A percentile compares a stretch with the other conserved stretches of the same genome.
Conservation (phyloP, 2,113 vertebrate species). For the Sturnus vulgaris region DNA sequence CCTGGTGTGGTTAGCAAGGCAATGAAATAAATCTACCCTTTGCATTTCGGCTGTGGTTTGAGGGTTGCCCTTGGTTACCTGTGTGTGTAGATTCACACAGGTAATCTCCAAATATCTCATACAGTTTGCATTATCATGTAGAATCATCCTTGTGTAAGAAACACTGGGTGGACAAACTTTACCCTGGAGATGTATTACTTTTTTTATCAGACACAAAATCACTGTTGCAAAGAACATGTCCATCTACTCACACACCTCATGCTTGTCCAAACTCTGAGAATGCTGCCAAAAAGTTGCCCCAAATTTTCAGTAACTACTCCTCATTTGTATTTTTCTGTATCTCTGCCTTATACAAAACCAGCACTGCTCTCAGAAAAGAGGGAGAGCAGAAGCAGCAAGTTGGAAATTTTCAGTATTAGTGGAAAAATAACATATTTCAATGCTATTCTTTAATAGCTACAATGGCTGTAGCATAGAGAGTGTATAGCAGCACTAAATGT, state of each 20-base stretch:
- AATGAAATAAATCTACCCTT: background rate
- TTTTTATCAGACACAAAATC: background rate
- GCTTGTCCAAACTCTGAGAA: background rate
- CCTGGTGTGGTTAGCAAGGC: background rate
- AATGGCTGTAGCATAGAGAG: background rate
- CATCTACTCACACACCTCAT: background rate
- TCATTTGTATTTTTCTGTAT: background rate
- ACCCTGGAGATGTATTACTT: background rate
- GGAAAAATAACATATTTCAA: background rate
- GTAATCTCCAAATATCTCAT: background rate
- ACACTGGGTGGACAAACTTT: background rate
- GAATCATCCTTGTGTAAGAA: background rate
- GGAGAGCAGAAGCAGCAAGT: background rate
- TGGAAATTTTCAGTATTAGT: background rate
- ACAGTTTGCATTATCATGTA: background rate
- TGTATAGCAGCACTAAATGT: background rate
- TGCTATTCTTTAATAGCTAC: background rate
- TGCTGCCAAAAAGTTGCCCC: rapidly evolving
- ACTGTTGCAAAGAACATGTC: rapidly evolving
- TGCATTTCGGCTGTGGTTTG: background rate
- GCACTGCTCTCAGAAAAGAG: background rate
- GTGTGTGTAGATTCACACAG: background rate
- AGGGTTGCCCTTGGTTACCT: background rate
- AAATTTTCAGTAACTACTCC: background rate
- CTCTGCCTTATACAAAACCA: background rate